phyloP scores from a whole-genome alignment of 2,113 vertebrate genomes.

The Callopanchax toddi region DNA sequence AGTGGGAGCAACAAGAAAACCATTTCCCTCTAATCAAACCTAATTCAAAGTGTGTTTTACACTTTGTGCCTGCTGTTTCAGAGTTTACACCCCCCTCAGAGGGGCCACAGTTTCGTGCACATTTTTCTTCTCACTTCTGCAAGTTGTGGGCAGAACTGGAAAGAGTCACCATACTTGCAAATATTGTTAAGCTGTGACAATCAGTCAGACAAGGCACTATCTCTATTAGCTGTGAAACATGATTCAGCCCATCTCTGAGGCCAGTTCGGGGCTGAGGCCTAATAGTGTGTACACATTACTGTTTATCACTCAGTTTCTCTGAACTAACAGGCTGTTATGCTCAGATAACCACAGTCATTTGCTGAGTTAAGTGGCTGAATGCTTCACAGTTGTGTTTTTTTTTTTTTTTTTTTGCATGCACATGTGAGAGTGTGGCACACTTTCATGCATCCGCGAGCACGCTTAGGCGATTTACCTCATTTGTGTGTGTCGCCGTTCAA shows the following conservation, averaged over 20 bases:
- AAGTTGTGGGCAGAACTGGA: conserved; percentile 16
- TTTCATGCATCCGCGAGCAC: conserved; percentile 37
- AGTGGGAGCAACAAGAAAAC: conserved; percentile 7
- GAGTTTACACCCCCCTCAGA: conserved; percentile 1
- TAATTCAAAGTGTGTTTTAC: conserved; percentile 42
- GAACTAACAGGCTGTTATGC: conserved; percentile 68
- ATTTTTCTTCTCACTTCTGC: conserved; percentile 1
- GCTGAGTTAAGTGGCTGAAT: conserved; percentile 64
- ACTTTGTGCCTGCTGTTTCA: conserved; percentile 42
- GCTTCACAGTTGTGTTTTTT: conserved; percentile 42
- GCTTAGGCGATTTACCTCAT: conserved; percentile 33
- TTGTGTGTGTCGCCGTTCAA: conserved; percentile 8
- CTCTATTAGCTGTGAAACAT: conserved; percentile 63
- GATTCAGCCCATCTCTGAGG: conserved; percentile 51
- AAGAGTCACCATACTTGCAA: conserved; percentile 45
- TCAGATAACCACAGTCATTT: conserved; percentile 72
- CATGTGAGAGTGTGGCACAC: conserved; percentile 18
- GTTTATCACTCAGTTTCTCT: conserved; percentile 59
- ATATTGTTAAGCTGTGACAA: conserved; percentile 30
- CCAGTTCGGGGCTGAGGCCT: conserved; percentile 40
- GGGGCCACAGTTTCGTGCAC: conserved; percentile 1
- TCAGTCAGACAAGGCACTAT: conserved; percentile 21
- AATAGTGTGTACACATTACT: conserved; percentile 61
- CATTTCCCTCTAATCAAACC: conserved; percentile 58
- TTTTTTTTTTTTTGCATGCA: conserved; percentile 5